Evolutionary conservation across 2,797 vertebrate genomes (phyloP).

Genomic region (Taenioides sp.): DNA sequence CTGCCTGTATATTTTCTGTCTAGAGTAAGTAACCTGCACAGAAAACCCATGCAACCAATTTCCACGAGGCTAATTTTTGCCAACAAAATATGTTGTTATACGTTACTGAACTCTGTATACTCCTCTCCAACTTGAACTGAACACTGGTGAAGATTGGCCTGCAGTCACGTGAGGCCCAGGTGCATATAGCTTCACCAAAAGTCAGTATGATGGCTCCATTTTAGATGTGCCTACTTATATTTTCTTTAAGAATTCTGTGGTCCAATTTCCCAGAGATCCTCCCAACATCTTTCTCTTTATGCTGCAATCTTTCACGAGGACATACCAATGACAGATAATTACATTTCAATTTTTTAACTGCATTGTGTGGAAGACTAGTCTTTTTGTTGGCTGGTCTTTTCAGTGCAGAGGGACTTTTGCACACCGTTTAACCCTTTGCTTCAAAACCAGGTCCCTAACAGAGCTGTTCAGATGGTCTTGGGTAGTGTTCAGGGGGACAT

Average conservation of each 20-base stretch:
- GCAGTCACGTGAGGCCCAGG: constrained; percentile 39
- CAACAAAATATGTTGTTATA: constrained; percentile 75
- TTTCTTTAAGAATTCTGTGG: constrained; percentile 37
- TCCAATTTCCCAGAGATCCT: constrained; percentile 47
- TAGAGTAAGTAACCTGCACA: constrained; percentile 28
- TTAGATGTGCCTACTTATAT: constrained; percentile 68
- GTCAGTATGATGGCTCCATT: constrained; percentile 50
- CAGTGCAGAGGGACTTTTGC: constrained; percentile 59
- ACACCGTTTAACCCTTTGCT: constrained; percentile 47
- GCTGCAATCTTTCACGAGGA: constrained; percentile 67
- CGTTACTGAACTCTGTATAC: constrained; percentile 35
- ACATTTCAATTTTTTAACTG: constrained; percentile 59
- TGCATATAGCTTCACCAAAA: constrained; percentile 53
- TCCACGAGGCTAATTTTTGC: constrained; percentile 85
- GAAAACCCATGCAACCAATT: constrained; percentile 81
- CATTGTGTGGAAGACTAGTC: constrained; percentile 41
- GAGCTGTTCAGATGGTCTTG: constrained; percentile 34
- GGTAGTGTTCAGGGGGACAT: constrained; percentile 42
- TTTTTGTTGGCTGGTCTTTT: constrained; percentile 57
- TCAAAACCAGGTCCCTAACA: constrained; percentile 53
- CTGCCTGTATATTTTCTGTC: constrained; percentile 59
- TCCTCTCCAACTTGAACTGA: constrained; percentile 26
- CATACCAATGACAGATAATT: constrained; percentile 47
- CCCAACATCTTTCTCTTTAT: constrained; percentile 55
- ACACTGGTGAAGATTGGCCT: constrained; percentile 35